A percentile compares a stretch with the other conserved stretches of the same genome.
These are phyloP conservation scores for Autographa gamma DNA, from an alignment of 2,888 invertebrate genomes.

Conservation along the genomic window DNA sequence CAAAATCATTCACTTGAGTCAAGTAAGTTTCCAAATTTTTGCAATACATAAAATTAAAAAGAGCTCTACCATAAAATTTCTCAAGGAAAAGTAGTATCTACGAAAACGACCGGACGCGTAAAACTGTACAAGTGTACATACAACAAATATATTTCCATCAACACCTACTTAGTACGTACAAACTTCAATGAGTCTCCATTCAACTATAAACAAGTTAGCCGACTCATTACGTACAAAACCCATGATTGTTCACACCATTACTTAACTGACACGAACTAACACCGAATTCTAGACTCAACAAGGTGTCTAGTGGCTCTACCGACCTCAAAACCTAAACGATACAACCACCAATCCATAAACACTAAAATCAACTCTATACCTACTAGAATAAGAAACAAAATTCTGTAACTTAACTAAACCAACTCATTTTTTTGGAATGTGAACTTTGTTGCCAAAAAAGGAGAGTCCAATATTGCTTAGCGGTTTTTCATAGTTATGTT, in stretches of 20 bases:
- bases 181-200: slow-evolving; percentile 23
- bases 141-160: background rate
- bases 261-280: slow-evolving; percentile 70
- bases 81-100: background rate
- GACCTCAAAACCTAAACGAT: slow-evolving; percentile 46
- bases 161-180: slow-evolving; percentile 8
- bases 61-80: background rate
- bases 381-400: fast-evolving
- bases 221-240: slow-evolving; percentile 59
- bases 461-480: slow-evolving; percentile 36
- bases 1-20: no score
- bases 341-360: slow-evolving; percentile 39
- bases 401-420: background rate
- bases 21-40: no score
- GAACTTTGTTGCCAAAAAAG: fast-evolving
- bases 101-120: background rate
- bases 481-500: slow-evolving; percentile 44
- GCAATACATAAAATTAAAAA: background rate
- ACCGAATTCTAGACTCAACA: slow-evolving; percentile 82
- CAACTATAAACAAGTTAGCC: slow-evolving; percentile 50
- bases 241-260: slow-evolving; percentile 68
- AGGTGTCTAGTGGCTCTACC: slow-evolving; percentile 79
- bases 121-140: background rate
- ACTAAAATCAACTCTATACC: background rate
- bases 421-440: background rate